phyloP scores from a whole-genome alignment of 2,113 vertebrate species.

The Coryphaenoides rupestris region DNA sequence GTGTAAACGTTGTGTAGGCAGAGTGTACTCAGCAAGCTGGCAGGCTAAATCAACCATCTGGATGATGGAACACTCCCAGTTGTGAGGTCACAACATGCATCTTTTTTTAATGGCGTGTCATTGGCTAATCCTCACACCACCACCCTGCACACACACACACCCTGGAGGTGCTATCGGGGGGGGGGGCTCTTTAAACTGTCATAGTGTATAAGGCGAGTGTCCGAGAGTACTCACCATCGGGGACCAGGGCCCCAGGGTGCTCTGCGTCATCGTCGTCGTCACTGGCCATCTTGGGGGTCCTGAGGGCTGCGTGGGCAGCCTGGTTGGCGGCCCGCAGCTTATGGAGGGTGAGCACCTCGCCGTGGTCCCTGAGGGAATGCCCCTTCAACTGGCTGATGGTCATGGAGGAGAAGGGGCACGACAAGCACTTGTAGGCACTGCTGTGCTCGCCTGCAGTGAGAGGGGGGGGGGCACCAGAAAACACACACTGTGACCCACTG shows the following conservation, averaged over 20 bases:
- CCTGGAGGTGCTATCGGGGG: no score
- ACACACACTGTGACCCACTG: no score
- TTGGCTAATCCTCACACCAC: no score
- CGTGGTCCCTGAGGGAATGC: constrained; percentile 92
- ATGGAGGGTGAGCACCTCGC: constrained; percentile 88
- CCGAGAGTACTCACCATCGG: constrained; percentile 51
- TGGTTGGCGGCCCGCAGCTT: constrained; percentile 84
- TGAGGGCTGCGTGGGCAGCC: constrained; percentile 79
- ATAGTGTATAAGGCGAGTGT: no score
- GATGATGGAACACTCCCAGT: no score
- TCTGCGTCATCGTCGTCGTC: constrained; percentile 37
- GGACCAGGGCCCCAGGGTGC: constrained; percentile 26
- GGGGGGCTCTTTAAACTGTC: no score
- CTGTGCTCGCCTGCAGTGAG: constrained; percentile 83
- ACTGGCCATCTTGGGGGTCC: constrained; percentile 45
- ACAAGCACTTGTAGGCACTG: constrained; percentile 87
- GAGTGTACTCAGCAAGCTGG: no score
- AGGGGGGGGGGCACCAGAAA: background rate
- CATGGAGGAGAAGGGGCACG: constrained; percentile 91
- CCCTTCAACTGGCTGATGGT: constrained; percentile 97
- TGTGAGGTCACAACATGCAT: no score
- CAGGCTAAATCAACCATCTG: no score
- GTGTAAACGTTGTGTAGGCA: no score
- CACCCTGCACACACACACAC: no score
- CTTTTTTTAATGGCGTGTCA: no score